Conservation (phyloP, 2,888 invertebrate genomes). For the Harpalus rufipes region DNA sequence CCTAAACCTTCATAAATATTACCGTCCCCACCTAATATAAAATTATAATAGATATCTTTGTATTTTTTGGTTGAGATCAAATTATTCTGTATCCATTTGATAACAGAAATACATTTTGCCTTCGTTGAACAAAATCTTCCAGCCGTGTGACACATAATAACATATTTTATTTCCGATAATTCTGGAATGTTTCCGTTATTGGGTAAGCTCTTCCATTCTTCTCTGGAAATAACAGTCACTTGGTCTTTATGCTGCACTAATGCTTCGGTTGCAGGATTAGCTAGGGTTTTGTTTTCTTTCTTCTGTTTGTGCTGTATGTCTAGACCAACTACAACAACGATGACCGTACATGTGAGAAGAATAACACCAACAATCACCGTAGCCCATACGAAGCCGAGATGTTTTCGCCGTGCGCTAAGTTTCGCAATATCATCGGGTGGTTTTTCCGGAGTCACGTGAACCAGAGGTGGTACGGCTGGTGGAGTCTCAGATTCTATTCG, state of each 20-base stretch:
- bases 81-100: constrained; percentile 77
- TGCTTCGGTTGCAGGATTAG: neutral
- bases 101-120: constrained; percentile 76
- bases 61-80: constrained; percentile 76
- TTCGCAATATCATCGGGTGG: constrained; percentile 17
- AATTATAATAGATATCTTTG: constrained; percentile 78
- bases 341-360: neutral
- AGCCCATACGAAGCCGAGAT: constrained; percentile 33
- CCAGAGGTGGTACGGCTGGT: constrained; percentile 26
- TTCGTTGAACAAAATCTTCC: constrained; percentile 76
- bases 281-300: constrained; percentile 14
- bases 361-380: neutral
- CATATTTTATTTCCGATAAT: constrained; percentile 37
- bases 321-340: neutral
- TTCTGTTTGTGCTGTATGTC: constrained; percentile 17
- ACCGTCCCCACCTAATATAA: constrained; percentile 80
- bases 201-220: constrained; percentile 24
- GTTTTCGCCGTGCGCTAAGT: neutral
- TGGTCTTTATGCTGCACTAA: too few relatives aligned
- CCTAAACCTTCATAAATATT: constrained; percentile 79
- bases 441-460: constrained; percentile 43
- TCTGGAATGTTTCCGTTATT: constrained; percentile 20
- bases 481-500: constrained; percentile 3
- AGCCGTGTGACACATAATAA: constrained; percentile 77
- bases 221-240: constrained; percentile 14